phyloP scores from a whole-genome alignment of 2,888 invertebrate species.

The Bugula neritina region DNA sequence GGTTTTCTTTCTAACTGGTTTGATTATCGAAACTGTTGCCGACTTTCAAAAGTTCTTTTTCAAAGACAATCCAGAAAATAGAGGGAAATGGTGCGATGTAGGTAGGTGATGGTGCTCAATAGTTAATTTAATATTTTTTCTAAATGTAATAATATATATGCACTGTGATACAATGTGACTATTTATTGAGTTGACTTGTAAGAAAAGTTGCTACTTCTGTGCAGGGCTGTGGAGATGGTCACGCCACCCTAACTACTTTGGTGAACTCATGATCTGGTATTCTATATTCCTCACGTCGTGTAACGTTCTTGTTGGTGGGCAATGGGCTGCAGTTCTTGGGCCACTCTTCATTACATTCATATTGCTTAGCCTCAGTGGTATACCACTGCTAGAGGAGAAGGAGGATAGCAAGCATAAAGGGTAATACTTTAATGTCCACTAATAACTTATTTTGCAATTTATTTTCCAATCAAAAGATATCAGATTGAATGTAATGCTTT shows the following conservation, averaged over 20 bases:
- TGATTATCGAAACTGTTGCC: constrained; percentile 80
- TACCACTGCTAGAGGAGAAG: constrained; percentile 78
- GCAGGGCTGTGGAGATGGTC: constrained; percentile 81
- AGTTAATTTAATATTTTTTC: too few species aligned
- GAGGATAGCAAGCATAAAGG: constrained; percentile 83
- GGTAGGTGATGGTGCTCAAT: constrained; percentile 57
- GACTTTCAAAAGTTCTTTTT: constrained; percentile 88
- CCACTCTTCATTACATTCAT: constrained; percentile 81
- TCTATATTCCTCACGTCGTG: constrained; percentile 83
- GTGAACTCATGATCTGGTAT: constrained; percentile 89
- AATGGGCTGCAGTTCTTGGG: constrained; percentile 79
- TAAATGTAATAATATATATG: too few species aligned
- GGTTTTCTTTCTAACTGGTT: constrained; percentile 74
- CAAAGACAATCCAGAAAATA: constrained; percentile 77
- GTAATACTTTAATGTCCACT: constrained; percentile 42
- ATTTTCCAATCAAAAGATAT: too few species aligned
- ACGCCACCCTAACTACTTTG: constrained; percentile 89
- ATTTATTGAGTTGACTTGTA: too few species aligned
- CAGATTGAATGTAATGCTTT: too few species aligned
- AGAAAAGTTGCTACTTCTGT: too few species aligned
- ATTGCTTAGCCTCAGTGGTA: constrained; percentile 81
- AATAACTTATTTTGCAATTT: too few species aligned
- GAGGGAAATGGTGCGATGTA: constrained; percentile 86
- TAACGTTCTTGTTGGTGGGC: constrained; percentile 72
- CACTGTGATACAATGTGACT: too few species aligned